Conservation (phyloP, 2,888 invertebrate species). For the Hirtodrosophila duncani region DNA sequence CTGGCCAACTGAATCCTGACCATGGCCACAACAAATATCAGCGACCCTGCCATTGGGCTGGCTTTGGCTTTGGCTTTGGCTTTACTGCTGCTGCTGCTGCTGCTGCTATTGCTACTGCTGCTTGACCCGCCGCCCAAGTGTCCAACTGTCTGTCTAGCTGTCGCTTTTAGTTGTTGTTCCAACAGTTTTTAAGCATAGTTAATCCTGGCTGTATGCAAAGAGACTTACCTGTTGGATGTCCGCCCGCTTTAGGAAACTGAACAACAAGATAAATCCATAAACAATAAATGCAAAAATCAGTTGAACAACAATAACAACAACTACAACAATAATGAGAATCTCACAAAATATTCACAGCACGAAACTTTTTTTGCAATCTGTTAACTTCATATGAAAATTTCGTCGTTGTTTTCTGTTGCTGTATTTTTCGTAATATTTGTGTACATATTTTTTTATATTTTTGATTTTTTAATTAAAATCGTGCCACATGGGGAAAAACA, state of each 20-base stretch:
- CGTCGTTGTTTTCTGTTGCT: too few species aligned
- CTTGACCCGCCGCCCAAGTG: conserved; percentile 5
- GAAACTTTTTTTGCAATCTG: not conserved
- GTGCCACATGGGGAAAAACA: conserved; percentile 15
- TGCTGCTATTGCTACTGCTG: not conserved
- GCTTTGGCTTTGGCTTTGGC: conserved; percentile 15
- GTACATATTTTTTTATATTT: conserved; percentile 5
- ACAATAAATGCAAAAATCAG: conserved; percentile 42
- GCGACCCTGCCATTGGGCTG: conserved; percentile 22
- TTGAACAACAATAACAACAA: conserved; percentile 23
- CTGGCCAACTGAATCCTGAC: conserved; percentile 4
- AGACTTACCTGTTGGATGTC: conserved; percentile 70
- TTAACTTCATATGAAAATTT: too few species aligned
- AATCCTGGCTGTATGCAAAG: conserved; percentile 60
- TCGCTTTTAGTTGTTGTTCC: conserved; percentile 46
- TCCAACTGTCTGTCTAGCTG: conserved; percentile 14
- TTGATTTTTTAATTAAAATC: conserved; percentile 24
- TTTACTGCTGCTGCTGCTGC: not conserved
- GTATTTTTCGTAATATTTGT: conserved; percentile 1
- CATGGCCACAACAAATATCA: conserved; percentile 1
- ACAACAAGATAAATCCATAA: conserved; percentile 49
- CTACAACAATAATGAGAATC: conserved; percentile 8
- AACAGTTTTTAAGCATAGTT: conserved; percentile 62
- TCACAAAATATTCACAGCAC: not conserved
- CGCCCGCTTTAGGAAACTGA: conserved; percentile 34